A percentile compares a stretch with the other conserved stretches of the same genome.
Conservation (phyloP, 2,113 vertebrate species). For the Tylochromis polylepis region DNA sequence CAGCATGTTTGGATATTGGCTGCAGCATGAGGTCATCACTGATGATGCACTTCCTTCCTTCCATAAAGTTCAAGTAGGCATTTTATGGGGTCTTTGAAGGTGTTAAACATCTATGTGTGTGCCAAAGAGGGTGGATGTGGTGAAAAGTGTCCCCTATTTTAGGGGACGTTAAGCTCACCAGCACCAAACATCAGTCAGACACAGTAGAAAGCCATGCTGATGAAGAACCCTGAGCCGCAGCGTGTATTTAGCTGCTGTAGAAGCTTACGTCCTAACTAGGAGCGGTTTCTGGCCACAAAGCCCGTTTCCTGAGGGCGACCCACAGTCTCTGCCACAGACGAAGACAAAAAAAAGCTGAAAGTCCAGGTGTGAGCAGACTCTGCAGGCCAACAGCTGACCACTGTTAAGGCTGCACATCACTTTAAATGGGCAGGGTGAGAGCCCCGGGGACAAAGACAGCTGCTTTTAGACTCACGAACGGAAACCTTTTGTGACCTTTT, state of each 20-base stretch:
- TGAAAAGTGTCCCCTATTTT: accelerated
- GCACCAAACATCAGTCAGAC: not conserved
- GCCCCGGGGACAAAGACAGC: not conserved
- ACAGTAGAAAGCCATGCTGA: not conserved
- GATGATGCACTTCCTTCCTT: not conserved
- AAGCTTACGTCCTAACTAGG: not conserved
- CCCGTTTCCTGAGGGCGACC: accelerated
- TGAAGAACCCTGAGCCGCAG: not conserved
- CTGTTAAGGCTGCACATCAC: not conserved
- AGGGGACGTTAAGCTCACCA: not conserved
- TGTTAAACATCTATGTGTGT: not conserved
- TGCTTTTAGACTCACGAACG: accelerated
- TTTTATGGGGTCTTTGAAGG: not conserved
- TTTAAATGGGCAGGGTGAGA: accelerated
- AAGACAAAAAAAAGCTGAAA: not conserved
- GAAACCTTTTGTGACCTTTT: not conserved
- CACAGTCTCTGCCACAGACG: not conserved
- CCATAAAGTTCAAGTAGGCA: not conserved
- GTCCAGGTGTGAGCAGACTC: not conserved
- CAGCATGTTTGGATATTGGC: not conserved
- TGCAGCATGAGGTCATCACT: not conserved
- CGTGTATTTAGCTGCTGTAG: not conserved
- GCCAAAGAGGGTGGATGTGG: not conserved
- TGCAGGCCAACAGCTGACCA: not conserved
- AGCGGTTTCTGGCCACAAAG: not conserved